A percentile compares a stretch with the other conserved stretches of the same genome.
Conservation (phyloP, 2,113 vertebrate species). For the Bufo gargarizans region DNA sequence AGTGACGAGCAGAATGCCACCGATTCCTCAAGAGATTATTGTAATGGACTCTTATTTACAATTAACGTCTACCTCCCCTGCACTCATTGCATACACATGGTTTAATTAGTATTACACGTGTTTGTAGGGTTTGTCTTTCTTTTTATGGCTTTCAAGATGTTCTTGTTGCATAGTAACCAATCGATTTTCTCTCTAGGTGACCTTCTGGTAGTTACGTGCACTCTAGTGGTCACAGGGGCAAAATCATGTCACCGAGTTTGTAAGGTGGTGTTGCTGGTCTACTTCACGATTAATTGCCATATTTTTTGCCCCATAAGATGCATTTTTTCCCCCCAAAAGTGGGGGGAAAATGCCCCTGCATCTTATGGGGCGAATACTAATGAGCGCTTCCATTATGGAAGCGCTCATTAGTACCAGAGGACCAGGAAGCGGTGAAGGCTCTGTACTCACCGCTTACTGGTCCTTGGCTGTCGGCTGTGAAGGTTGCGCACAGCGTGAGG, state of each 20-base stretch:
- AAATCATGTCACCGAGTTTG: not conserved
- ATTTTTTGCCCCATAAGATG: too few species aligned
- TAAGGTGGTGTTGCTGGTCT: too few species aligned
- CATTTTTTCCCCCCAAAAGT: too few species aligned
- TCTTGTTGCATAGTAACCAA: not conserved
- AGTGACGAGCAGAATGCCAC: not conserved
- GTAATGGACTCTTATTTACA: not conserved
- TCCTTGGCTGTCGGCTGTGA: too few species aligned
- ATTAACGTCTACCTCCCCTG: not conserved
- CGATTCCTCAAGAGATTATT: not conserved
- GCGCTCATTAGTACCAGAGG: too few species aligned
- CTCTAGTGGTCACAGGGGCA: not conserved
- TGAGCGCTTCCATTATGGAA: too few species aligned
- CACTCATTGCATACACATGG: not conserved
- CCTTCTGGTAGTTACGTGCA: not conserved
- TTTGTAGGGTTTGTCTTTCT: not conserved
- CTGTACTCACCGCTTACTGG: too few species aligned
- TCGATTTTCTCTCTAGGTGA: not conserved
- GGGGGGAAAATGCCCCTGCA: too few species aligned
- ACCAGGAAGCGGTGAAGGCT: too few species aligned
- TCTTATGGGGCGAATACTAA: too few species aligned
- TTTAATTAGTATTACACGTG: not conserved
- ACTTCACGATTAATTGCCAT: too few species aligned
- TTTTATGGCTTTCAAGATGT: not conserved
- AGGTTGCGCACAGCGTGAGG: too few species aligned